phyloP scores from a whole-genome alignment of 1,140 invertebrate genomes.

The Drosophila sechellia region DNA sequence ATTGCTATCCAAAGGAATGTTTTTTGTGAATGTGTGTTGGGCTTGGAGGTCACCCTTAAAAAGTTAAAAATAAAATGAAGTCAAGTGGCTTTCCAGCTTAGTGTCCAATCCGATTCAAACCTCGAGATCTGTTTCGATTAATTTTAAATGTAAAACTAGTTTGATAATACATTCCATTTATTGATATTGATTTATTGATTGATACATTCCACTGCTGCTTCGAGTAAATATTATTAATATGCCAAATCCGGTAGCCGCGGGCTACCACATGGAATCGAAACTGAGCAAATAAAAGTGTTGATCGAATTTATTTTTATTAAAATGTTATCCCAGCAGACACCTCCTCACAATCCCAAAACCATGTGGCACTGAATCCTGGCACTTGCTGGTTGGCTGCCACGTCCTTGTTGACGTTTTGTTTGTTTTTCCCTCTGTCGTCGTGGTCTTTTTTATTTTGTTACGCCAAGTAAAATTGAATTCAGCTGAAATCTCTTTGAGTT shows the following conservation, averaged over 20 bases:
- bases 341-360: background rate
- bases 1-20: conserved; percentile 32
- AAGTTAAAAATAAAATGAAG: background rate
- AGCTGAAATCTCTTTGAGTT: conserved; percentile 72
- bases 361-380: conserved; percentile 18
- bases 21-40: conserved; percentile 1
- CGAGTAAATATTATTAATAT: conserved; percentile 33
- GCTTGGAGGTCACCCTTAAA: background rate
- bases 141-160: too few relatives aligned
- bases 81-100: background rate
- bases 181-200: too few relatives aligned
- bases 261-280: conserved; percentile 15
- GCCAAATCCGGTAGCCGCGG: conserved; percentile 16
- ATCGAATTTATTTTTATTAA: conserved; percentile 77
- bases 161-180: too few relatives aligned
- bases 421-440: conserved; percentile 19
- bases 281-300: conserved; percentile 58
- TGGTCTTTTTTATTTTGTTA: conserved; percentile 13
- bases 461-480: conserved; percentile 71
- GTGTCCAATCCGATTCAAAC: too few relatives aligned
- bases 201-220: background rate
- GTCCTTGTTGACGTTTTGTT: conserved; percentile 61
- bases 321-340: conserved; percentile 58
- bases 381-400: conserved; percentile 29
- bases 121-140: too few relatives aligned